Evolutionary conservation across 2,888 invertebrate genomes (phyloP).

Genomic region (Xylota segnis): DNA sequence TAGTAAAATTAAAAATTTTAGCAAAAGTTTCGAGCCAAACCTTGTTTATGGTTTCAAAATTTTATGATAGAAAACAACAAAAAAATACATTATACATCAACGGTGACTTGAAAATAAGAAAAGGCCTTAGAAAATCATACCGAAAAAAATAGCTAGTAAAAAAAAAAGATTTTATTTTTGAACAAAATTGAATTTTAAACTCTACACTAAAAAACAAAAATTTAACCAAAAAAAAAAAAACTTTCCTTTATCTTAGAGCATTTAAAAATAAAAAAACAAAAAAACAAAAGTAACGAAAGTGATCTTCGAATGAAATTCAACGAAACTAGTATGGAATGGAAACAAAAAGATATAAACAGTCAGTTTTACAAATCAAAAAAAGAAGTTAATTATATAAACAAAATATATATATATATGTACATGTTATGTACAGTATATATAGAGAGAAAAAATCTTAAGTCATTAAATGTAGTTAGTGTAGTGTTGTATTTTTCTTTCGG

Average conservation of each 20-base stretch:
- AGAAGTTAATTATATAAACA: background rate
- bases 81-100: slow-evolving; percentile 34
- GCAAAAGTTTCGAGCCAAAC: slow-evolving; percentile 10
- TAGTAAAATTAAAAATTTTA: background rate
- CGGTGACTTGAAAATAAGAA: slow-evolving; percentile 56
- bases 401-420: background rate
- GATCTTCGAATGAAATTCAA: slow-evolving; percentile 72
- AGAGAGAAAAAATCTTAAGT: background rate
- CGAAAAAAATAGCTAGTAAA: slow-evolving; percentile 34
- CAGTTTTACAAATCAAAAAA: slow-evolving; percentile 24
- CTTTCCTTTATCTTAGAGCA: background rate
- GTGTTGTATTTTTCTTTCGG: slow-evolving; percentile 7
- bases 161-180: slow-evolving; percentile 16
- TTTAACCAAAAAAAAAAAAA: background rate
- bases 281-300: slow-evolving; percentile 63
- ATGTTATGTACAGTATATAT: no score
- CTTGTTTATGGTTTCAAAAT: slow-evolving; percentile 46
- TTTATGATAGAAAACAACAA: slow-evolving; percentile 15
- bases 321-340: slow-evolving; percentile 47
- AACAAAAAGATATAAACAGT: slow-evolving; percentile 10
- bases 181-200: slow-evolving; percentile 2
- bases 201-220: background rate
- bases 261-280: slow-evolving; percentile 18
- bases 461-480: slow-evolving; percentile 35
- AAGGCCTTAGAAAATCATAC: slow-evolving; percentile 63